Evolutionary conservation across 2,888 invertebrate genomes (phyloP).

Genomic region (Harpagoxenus sublaevis): DNA sequence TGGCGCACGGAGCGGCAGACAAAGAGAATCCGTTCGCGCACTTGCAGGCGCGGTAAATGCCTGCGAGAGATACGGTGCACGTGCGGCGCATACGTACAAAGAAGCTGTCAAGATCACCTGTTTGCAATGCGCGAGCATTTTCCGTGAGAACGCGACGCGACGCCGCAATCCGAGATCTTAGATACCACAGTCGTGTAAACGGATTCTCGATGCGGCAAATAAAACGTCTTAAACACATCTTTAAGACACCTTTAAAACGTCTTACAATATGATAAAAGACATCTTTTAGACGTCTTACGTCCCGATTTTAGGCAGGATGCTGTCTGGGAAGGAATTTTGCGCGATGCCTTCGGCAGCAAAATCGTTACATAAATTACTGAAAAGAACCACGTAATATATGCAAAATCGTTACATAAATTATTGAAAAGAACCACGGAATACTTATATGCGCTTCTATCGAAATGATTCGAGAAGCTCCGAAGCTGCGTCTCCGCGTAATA

Average conservation of each 20-base stretch:
- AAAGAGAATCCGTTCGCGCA: conserved; percentile 54
- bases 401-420: background rate
- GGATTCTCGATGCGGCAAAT: background rate
- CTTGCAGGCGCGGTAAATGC: conserved; percentile 20
- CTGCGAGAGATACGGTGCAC: conserved; percentile 61
- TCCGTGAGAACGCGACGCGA: conserved; percentile 5
- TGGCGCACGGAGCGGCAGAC: conserved; percentile 55
- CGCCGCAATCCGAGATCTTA: background rate
- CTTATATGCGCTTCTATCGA: background rate
- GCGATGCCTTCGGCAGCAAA: background rate
- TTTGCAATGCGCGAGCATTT: conserved; percentile 58
- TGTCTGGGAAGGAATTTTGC: too few species aligned
- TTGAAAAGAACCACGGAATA: background rate
- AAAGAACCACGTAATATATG: background rate
- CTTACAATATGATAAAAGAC: too few species aligned
- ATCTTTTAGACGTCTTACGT: too few species aligned
- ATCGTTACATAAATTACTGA: background rate
- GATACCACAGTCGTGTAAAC: background rate
- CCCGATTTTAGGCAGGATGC: too few species aligned
- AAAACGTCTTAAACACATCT: too few species aligned
- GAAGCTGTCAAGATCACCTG: conserved; percentile 52
- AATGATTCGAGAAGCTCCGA: too few species aligned
- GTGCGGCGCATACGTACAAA: conserved; percentile 65
- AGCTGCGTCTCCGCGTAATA: background rate
- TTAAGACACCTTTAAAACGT: too few species aligned